A percentile compares a stretch with the other conserved stretches of the same genome.
phyloP scores from a whole-genome alignment of 2,797 vertebrate species.

The Poeciliopsis turneri region DNA sequence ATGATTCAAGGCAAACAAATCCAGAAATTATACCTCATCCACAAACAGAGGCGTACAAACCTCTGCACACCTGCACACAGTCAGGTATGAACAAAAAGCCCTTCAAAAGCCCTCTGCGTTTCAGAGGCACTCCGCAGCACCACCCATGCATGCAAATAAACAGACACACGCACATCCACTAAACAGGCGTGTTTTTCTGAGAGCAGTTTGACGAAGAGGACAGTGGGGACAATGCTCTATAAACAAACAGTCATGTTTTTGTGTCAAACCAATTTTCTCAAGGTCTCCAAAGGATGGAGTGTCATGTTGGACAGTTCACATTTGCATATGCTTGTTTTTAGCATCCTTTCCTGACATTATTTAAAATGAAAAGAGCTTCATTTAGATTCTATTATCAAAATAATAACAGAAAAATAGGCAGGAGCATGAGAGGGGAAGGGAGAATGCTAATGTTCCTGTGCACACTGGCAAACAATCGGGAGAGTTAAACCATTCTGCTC shows the following conservation, averaged over 20 bases:
- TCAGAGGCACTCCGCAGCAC: constrained; percentile 25
- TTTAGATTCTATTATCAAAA: constrained; percentile 57
- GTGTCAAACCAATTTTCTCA: constrained; percentile 54
- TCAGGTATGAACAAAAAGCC: constrained; percentile 52
- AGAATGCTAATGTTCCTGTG: constrained; percentile 64
- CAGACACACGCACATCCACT: constrained; percentile 22
- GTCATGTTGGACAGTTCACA: constrained; percentile 25
- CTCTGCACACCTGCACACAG: constrained; percentile 55
- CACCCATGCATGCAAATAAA: constrained; percentile 35
- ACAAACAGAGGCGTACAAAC: constrained; percentile 40
- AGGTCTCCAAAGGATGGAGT: constrained; percentile 31
- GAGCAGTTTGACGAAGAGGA: constrained; percentile 13
- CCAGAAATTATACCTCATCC: constrained; percentile 25
- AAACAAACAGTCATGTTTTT: constrained; percentile 62
- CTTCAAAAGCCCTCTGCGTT: constrained; percentile 57
- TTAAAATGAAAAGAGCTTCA: constrained; percentile 57
- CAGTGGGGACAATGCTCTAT: constrained; percentile 41
- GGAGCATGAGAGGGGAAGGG: constrained; percentile 18
- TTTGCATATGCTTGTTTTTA: constrained; percentile 29
- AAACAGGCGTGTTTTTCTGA: constrained; percentile 26
- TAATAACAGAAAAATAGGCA: constrained; percentile 36
- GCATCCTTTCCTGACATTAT: constrained; percentile 69
- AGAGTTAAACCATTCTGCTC: constrained; percentile 32
- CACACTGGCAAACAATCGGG: constrained; percentile 52
- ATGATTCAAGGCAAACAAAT: constrained; percentile 50